Conservation (phyloP, 2,888 invertebrate genomes). For the Microplitis manilae region DNA sequence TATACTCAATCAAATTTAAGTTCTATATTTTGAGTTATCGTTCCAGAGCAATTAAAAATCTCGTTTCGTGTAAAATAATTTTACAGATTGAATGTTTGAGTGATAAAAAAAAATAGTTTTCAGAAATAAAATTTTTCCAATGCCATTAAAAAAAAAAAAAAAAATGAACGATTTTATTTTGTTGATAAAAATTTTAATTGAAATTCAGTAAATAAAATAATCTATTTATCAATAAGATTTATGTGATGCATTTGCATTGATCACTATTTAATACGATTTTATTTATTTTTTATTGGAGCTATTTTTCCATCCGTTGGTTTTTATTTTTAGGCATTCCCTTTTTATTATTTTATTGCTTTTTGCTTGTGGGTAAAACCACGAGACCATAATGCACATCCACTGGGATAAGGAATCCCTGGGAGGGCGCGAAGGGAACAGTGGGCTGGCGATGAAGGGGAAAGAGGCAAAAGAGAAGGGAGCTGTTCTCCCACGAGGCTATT, state of each 20-base stretch:
- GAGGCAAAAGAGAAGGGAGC: neutral
- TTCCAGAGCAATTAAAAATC: no score
- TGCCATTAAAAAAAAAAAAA: neutral
- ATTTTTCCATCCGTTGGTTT: neutral
- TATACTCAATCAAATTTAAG: no score
- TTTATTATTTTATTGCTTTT: neutral
- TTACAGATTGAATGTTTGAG: no score
- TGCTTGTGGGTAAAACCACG: neutral
- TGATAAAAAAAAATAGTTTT: no score
- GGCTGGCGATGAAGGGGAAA: neutral
- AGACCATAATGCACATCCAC: constrained; percentile 1
- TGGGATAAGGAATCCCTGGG: neutral
- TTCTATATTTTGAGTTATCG: no score
- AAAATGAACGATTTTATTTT: neutral
- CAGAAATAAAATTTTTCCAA: neutral
- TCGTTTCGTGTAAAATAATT: no score
- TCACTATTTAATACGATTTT: neutral
- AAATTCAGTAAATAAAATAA: neutral
- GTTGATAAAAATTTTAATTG: neutral
- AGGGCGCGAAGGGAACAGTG: neutral
- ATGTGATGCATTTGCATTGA: neutral
- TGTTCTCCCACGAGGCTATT: constrained; percentile 66
- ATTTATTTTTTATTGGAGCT: neutral
- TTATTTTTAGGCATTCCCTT: neutral
- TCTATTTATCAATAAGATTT: neutral